These are phyloP conservation scores for Heliconius ethilla DNA, from an alignment of 2,888 invertebrate species.

Conservation along the genomic window DNA sequence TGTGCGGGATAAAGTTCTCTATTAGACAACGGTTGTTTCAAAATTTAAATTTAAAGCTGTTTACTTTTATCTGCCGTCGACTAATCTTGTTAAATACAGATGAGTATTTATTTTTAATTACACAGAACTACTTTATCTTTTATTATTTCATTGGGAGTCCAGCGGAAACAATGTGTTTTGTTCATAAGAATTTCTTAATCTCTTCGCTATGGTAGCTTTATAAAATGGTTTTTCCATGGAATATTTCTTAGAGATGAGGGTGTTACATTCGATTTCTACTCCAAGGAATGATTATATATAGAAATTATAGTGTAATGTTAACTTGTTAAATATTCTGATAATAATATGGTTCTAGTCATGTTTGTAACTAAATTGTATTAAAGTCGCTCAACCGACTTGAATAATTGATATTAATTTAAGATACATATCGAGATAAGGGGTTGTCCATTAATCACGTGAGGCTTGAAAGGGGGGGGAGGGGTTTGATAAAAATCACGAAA, in stretches of 20 bases:
- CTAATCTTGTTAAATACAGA: conserved; percentile 7
- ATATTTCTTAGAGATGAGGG: neutral
- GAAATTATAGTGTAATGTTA: neutral
- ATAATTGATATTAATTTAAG: no score
- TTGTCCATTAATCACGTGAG: no score
- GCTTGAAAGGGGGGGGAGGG: no score
- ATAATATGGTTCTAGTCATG: no score
- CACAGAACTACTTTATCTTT: neutral
- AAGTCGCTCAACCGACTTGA: no score
- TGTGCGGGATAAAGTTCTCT: no score
- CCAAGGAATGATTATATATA: neutral
- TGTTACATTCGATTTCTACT: neutral
- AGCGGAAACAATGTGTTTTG: neutral
- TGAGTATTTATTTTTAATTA: conserved; percentile 6
- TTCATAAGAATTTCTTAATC: neutral
- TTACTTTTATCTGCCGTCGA: neutral
- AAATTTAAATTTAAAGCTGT: neutral
- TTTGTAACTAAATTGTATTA: no score
- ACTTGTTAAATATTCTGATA: no score
- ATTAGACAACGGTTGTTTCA: neutral
- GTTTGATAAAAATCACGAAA: no score
- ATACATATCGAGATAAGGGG: no score
- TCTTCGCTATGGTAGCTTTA: neutral
- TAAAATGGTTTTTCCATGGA: neutral
- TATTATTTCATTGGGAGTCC: neutral